Evolutionary conservation across 2,797 vertebrate genomes (phyloP).

Genomic region (Darevskia nairensis): DNA sequence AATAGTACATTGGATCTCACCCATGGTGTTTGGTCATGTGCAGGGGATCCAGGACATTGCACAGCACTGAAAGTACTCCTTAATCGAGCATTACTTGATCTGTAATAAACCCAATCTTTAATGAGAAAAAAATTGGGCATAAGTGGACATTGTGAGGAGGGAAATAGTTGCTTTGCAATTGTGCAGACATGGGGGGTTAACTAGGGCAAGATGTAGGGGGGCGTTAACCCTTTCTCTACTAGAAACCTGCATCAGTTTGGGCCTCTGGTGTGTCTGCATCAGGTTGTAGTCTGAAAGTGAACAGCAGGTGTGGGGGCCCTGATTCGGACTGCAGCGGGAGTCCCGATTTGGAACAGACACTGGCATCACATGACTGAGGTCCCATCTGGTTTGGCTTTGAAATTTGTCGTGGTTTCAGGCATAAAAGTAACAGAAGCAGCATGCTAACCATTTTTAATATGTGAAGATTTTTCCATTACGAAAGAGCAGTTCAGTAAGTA

Average conservation of each 20-base stretch:
- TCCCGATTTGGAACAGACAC: background rate
- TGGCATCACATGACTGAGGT: background rate
- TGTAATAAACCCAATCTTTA: background rate
- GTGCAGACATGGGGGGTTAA: too few relatives aligned
- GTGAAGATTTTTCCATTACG: background rate
- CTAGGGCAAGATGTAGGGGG: too few relatives aligned
- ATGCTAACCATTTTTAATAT: background rate
- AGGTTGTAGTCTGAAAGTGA: background rate
- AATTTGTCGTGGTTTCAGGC: background rate
- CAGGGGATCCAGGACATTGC: background rate
- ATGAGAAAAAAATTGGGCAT: background rate
- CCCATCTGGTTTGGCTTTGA: background rate
- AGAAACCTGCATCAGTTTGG: background rate
- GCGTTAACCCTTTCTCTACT: too few relatives aligned
- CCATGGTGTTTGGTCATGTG: background rate
- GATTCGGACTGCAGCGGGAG: background rate
- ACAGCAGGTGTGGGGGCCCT: background rate
- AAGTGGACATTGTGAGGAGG: too few relatives aligned
- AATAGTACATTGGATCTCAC: background rate
- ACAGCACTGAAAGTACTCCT: background rate
- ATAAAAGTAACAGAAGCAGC: background rate
- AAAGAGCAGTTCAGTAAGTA: background rate
- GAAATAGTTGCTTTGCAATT: too few relatives aligned
- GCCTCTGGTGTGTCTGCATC: background rate
- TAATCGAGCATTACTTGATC: background rate